Conservation (phyloP, 2,888 invertebrate genomes). For the Hyposoter dolosus region DNA sequence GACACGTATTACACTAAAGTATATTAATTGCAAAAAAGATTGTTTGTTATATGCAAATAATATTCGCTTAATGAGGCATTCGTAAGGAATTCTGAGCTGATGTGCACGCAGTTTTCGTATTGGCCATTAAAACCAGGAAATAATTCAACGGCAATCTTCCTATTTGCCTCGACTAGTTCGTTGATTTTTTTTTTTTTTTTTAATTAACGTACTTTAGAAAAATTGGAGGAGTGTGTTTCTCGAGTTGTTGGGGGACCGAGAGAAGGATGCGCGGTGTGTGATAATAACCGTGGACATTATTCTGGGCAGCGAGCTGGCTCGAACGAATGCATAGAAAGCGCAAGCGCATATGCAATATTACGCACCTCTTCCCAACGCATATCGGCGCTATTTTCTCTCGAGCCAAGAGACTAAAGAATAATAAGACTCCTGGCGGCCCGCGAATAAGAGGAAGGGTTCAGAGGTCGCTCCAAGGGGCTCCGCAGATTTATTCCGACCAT, state of each 20-base stretch:
- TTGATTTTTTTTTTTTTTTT: constrained; percentile 43
- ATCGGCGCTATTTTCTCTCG: constrained; percentile 45
- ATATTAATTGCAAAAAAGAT: constrained; percentile 44
- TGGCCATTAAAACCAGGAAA: constrained; percentile 65
- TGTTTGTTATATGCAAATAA: constrained; percentile 66
- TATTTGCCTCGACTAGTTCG: constrained; percentile 22
- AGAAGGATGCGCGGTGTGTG: constrained; percentile 20
- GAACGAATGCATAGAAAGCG: constrained; percentile 10
- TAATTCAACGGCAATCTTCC: constrained; percentile 60
- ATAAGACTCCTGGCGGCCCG: constrained; percentile 63
- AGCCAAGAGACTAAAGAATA: constrained; percentile 26
- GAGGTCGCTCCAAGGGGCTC: constrained; percentile 65
- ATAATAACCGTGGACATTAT: constrained; percentile 68
- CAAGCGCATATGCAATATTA: constrained; percentile 20
- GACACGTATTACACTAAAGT: constrained; percentile 17
- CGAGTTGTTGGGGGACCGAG: constrained; percentile 14
- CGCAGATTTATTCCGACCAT: constrained; percentile 71
- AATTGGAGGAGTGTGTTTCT: constrained; percentile 53
- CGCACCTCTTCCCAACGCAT: constrained; percentile 53
- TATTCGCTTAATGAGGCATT: constrained; percentile 65
- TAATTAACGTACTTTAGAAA: constrained; percentile 64
- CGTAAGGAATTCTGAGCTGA: constrained; percentile 46
- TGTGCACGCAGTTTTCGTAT: constrained; percentile 21
- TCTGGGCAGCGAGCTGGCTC: constrained; percentile 42
- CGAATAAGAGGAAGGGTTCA: constrained; percentile 59